Evolutionary conservation across 2,888 invertebrate genomes (phyloP).

Genomic region (Cephus spinipes): DNA sequence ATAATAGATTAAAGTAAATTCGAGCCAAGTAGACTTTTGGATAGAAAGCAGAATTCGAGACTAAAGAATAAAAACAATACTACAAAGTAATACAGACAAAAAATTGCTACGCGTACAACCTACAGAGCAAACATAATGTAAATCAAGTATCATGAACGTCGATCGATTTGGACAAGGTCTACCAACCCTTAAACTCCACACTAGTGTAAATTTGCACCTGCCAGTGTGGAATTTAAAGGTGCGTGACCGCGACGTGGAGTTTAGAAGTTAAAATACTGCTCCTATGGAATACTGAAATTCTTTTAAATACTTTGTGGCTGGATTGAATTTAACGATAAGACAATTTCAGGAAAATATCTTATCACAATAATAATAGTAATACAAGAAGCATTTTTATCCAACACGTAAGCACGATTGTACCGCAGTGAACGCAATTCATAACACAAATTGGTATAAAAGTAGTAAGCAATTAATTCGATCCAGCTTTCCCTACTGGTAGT

Average conservation of each 20-base stretch:
- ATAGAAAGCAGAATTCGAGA: neutral
- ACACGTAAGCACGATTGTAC: neutral
- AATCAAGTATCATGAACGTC: neutral
- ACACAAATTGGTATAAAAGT: neutral
- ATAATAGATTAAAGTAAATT: neutral
- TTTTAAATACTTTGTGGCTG: neutral
- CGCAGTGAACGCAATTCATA: neutral
- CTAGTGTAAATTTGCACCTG: no score
- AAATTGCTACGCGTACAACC: neutral
- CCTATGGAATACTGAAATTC: neutral
- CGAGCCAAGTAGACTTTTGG: neutral
- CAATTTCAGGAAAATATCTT: neutral
- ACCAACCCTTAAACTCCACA: no score
- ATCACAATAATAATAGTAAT: neutral
- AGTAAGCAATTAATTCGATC: neutral
- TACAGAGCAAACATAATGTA: neutral
- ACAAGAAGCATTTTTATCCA: neutral
- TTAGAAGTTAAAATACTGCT: neutral
- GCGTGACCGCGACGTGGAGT: no score
- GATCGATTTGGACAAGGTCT: neutral
- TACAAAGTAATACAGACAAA: conserved; percentile 10
- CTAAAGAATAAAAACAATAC: conserved; percentile 2
- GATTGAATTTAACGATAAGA: neutral
- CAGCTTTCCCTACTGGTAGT: conserved; percentile 23
- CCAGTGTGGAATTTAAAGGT: no score